A percentile compares a stretch with the other conserved stretches of the same genome.
phyloP scores from a whole-genome alignment of 2,797 vertebrate species.

The Sphaeramia orbicularis region DNA sequence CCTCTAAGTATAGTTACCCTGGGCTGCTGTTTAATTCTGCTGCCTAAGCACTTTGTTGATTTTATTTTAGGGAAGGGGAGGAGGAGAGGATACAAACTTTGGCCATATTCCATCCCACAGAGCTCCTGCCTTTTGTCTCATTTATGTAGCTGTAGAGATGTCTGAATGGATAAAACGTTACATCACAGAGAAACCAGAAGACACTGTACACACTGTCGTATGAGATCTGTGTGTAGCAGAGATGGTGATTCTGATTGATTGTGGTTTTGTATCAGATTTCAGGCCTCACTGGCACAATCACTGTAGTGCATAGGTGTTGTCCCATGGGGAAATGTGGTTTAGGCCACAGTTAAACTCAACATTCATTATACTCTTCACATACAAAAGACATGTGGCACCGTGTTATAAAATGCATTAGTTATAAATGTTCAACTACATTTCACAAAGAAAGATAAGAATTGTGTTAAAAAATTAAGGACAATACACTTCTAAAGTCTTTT shows the following conservation, averaged over 20 bases:
- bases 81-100: slow-evolving; percentile 26
- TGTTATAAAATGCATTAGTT: background rate
- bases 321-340: slow-evolving; percentile 8
- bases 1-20: slow-evolving; percentile 16
- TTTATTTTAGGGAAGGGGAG: slow-evolving; percentile 37
- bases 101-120: slow-evolving; percentile 41
- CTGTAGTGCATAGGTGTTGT: background rate
- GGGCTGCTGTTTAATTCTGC: slow-evolving; percentile 60
- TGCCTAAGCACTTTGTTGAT: slow-evolving; percentile 64
- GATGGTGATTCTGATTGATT: slow-evolving; percentile 33
- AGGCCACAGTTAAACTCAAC: background rate
- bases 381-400: background rate
- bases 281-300: slow-evolving; percentile 1
- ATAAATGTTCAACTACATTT: background rate
- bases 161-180: slow-evolving; percentile 47
- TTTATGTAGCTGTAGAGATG: slow-evolving; percentile 43
- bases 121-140: slow-evolving; percentile 28
- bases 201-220: slow-evolving; percentile 43
- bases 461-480: background rate
- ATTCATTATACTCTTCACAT: background rate
- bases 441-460: background rate
- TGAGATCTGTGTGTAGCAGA: slow-evolving; percentile 40
- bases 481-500: too few relatives aligned
- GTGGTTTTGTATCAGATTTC: slow-evolving; percentile 23
- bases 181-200: slow-evolving; percentile 40